These are phyloP conservation scores for Brachionus koreanus DNA, from an alignment of 1,140 invertebrate species.

Conservation along the genomic window DNA sequence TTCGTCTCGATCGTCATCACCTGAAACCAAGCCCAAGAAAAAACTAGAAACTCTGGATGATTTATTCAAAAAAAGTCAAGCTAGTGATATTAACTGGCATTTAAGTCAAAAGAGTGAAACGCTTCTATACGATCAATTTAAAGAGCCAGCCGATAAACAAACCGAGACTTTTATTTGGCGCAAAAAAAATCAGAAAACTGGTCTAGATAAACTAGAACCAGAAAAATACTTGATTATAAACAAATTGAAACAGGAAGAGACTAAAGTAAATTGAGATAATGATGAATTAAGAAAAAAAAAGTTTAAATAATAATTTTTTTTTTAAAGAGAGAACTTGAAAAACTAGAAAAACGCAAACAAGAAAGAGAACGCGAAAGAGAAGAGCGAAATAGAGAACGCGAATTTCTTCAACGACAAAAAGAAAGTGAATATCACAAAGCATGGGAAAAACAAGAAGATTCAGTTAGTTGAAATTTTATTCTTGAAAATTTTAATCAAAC, in stretches of 20 bases:
- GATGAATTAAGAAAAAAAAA: background rate
- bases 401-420: constrained; percentile 75
- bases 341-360: constrained; percentile 79
- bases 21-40: background rate
- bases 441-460: constrained; percentile 90
- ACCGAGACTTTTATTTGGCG: constrained; percentile 55
- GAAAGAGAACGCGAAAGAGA: constrained; percentile 85
- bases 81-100: constrained; percentile 27
- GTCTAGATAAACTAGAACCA: constrained; percentile 2
- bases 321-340: constrained; percentile 61
- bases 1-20: background rate
- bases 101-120: constrained; percentile 39
- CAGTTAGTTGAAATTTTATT: background rate
- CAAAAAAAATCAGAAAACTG: constrained; percentile 69
- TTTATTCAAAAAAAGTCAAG: constrained; percentile 35
- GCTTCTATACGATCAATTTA: background rate
- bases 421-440: constrained; percentile 89
- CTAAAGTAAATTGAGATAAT: constrained; percentile 47
- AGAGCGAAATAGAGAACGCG: constrained; percentile 78
- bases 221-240: background rate
- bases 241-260: constrained; percentile 39
- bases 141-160: constrained; percentile 9
- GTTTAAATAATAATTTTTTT: background rate
- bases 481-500: constrained; percentile 47
- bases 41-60: constrained; percentile 24